Percentiles rank a stretch among this genome's conserved stretches.
These are phyloP conservation scores for Coturnix japonica DNA, from an alignment of 2,113 vertebrate species.

Conservation along the genomic window DNA sequence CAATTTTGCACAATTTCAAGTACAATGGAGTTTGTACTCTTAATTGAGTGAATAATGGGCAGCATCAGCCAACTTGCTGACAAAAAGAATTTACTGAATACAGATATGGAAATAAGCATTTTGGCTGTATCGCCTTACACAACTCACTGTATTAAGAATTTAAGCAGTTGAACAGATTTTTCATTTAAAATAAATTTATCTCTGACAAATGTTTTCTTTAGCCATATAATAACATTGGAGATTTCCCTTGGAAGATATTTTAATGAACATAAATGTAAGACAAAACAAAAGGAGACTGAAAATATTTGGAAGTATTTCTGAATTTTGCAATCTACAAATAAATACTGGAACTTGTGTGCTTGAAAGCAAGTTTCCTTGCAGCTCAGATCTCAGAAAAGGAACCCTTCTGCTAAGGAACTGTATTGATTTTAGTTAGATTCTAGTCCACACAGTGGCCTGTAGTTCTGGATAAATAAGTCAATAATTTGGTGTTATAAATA, in stretches of 20 bases:
- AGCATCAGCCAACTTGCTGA: not conserved
- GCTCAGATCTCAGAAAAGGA: not conserved
- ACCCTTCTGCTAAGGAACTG: not conserved
- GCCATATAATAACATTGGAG: not conserved
- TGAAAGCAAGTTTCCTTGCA: not conserved
- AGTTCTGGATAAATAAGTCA: not conserved
- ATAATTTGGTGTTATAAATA: constrained; percentile 3
- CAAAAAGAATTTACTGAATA: not conserved
- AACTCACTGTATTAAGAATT: not conserved
- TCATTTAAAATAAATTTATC: not conserved
- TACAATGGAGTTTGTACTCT: not conserved
- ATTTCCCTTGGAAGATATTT: not conserved
- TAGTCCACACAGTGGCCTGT: not conserved
- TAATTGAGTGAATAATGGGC: not conserved
- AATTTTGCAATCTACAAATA: not conserved
- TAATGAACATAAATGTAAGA: not conserved
- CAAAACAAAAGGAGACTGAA: not conserved
- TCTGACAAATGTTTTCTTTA: not conserved
- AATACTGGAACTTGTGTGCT: not conserved
- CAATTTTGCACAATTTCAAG: not conserved
- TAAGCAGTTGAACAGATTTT: not conserved
- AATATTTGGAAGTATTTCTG: not conserved
- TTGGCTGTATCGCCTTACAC: not conserved
- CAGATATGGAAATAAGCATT: not conserved
- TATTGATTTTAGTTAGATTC: not conserved